Percentiles rank a stretch among this genome's conserved stretches.
Evolutionary conservation across 2,113 vertebrate species (phyloP).

Genomic region (Dissostichus mawsoni): DNA sequence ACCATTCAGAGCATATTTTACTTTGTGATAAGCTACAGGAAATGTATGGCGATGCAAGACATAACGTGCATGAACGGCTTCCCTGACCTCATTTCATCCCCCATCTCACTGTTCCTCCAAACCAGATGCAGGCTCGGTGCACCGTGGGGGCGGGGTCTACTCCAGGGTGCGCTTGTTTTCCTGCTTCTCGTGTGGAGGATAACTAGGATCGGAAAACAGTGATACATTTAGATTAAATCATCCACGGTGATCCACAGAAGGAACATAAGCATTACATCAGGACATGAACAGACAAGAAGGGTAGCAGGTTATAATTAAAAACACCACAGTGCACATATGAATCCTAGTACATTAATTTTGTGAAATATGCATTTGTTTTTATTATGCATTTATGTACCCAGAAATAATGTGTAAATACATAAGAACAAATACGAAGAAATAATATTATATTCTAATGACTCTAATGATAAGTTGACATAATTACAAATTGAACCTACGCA

Average conservation of each 20-base stretch:
- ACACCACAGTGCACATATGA: no score
- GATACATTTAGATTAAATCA: background rate
- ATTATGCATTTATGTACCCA: background rate
- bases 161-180: constrained; percentile 50
- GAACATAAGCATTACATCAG: background rate
- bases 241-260: no score
- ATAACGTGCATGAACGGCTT: background rate
- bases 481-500: no score
- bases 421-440: no score
- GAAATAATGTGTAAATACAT: no score
- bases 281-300: background rate
- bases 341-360: background rate
- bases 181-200: background rate
- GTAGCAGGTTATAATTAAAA: background rate
- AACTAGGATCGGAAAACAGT: background rate
- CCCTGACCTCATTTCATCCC: constrained; percentile 64
- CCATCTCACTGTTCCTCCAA: constrained; percentile 22
- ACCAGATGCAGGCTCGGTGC: constrained; percentile 30
- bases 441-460: no score
- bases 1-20: background rate
- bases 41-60: background rate
- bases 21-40: background rate
- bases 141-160: constrained; percentile 50
- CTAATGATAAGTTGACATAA: no score
- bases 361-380: background rate